Conservation (phyloP, 2,888 invertebrate species). For the Toxonevra muliebris region DNA sequence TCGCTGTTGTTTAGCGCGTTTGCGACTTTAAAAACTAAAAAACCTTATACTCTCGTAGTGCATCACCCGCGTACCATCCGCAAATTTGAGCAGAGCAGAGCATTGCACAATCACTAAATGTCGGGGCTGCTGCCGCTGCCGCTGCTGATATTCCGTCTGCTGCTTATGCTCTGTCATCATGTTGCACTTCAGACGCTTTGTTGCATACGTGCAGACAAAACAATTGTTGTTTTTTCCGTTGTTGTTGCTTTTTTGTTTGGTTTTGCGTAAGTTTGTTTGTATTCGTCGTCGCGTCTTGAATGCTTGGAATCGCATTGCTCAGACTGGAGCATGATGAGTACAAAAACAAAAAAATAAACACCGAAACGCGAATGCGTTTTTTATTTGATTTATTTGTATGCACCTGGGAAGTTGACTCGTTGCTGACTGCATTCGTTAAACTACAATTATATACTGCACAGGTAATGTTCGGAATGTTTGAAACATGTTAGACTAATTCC, state of each 20-base stretch:
- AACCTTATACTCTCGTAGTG: too few relatives aligned
- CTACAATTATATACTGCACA: too few relatives aligned
- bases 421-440: too few relatives aligned
- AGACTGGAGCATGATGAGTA: background rate
- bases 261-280: background rate
- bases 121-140: constrained; percentile 25
- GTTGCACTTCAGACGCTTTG: constrained; percentile 54
- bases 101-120: background rate
- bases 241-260: constrained; percentile 16
- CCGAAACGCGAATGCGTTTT: background rate
- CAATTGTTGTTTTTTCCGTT: constrained; percentile 20
- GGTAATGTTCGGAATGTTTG: too few relatives aligned
- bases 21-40: background rate
- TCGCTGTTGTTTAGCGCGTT: background rate
- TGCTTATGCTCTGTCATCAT: too few relatives aligned
- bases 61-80: background rate
- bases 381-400: constrained; percentile 7
- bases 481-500: too few relatives aligned
- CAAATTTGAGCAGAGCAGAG: background rate
- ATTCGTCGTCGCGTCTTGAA: constrained; percentile 9
- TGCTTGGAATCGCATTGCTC: background rate
- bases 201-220: constrained; percentile 40
- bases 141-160: constrained; percentile 24
- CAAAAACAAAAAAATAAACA: background rate
- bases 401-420: constrained; percentile 17